These are phyloP conservation scores for Allygus modestus DNA, from an alignment of 2,888 invertebrate genomes.

Conservation along the genomic window DNA sequence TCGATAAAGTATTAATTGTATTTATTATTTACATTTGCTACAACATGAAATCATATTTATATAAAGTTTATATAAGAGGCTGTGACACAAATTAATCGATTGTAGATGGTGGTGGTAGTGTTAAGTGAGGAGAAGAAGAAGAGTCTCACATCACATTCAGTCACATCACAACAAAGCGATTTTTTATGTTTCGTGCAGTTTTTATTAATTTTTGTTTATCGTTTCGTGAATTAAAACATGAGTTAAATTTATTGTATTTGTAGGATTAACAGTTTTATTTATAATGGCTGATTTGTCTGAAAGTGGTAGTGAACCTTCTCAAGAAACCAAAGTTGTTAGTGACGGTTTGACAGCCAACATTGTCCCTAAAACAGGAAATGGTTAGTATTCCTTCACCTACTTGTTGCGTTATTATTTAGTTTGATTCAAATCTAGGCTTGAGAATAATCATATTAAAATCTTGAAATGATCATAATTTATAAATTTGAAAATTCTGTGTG, in stretches of 20 bases:
- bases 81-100: too few relatives aligned
- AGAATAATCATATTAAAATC: too few relatives aligned
- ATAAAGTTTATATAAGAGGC: too few relatives aligned
- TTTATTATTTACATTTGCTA: too few relatives aligned
- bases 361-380: conserved; percentile 46
- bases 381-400: conserved; percentile 14
- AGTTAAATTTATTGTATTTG: background rate
- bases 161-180: conserved; percentile 17
- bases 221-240: conserved; percentile 13
- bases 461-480: too few relatives aligned
- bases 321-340: conserved; percentile 20
- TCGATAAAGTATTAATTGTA: too few relatives aligned
- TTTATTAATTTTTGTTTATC: background rate
- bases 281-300: conserved; percentile 37
- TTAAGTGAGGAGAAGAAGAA: background rate
- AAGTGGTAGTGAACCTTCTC: background rate
- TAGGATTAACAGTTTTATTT: background rate
- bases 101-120: background rate
- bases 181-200: conserved; percentile 9
- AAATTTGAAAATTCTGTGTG: too few relatives aligned
- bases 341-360: conserved; percentile 25
- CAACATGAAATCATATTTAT: too few relatives aligned
- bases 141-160: background rate
- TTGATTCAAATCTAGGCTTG: too few relatives aligned
- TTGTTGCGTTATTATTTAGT: conserved; percentile 25